Evolutionary conservation across 2,797 vertebrate genomes (phyloP).

Genomic region (Nannoperca australis): DNA sequence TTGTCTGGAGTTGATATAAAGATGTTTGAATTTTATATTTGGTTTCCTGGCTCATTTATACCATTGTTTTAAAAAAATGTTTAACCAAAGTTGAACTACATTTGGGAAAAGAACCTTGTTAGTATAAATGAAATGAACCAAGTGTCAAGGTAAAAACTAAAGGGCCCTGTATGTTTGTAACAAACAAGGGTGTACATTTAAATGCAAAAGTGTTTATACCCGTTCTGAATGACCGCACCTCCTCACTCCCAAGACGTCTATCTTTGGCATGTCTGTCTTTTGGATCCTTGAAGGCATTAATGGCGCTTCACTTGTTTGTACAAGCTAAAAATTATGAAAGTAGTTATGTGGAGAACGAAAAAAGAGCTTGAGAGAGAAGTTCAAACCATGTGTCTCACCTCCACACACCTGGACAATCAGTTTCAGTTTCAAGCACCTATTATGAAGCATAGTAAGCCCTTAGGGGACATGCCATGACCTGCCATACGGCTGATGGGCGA

Average conservation of each 20-base stretch:
- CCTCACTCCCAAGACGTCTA: neutral
- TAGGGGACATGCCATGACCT: conserved; percentile 31
- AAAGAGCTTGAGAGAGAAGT: too few relatives aligned
- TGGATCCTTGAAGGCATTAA: neutral
- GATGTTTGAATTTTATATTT: conserved; percentile 76
- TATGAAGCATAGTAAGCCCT: neutral
- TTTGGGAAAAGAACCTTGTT: neutral
- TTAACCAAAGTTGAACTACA: neutral
- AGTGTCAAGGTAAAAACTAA: neutral
- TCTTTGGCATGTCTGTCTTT: neutral
- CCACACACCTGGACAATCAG: neutral
- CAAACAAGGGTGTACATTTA: neutral
- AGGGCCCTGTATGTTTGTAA: neutral
- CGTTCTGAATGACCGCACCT: neutral
- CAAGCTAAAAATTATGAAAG: too few relatives aligned
- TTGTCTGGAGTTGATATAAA: conserved; percentile 84
- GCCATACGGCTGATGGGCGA: conserved; percentile 42
- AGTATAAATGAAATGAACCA: neutral
- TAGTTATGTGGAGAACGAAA: too few relatives aligned
- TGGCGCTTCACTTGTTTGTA: too few relatives aligned
- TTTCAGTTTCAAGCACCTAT: too few relatives aligned
- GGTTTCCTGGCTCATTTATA: conserved; percentile 41
- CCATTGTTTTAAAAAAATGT: neutral
- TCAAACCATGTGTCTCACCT: neutral
- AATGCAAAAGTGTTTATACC: neutral